Percentiles rank a stretch among this genome's conserved stretches.
Conservation (phyloP, 1,140 invertebrate species). For the Ceratoteleas bidentatus region DNA sequence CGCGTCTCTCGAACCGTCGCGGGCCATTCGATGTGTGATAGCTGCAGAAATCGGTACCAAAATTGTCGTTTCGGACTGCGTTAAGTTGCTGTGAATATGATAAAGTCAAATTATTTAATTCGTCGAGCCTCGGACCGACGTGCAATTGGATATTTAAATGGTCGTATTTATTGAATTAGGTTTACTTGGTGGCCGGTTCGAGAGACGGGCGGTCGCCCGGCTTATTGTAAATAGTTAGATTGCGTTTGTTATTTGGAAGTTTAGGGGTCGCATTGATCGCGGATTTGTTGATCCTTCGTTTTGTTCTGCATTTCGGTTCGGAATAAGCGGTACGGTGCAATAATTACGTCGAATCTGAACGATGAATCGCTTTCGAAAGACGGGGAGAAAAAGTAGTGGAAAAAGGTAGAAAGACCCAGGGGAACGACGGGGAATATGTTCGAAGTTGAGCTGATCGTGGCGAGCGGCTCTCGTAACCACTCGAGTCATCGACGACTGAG, state of each 20-base stretch:
- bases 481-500: slow-evolving; percentile 49
- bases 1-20: slow-evolving; percentile 15
- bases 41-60: slow-evolving; percentile 56
- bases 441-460: slow-evolving; percentile 9
- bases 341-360: slow-evolving; percentile 51
- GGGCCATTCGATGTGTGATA: slow-evolving; percentile 43
- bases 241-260: slow-evolving; percentile 36
- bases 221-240: slow-evolving; percentile 56
- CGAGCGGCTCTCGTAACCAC: slow-evolving; percentile 22
- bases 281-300: slow-evolving; percentile 30
- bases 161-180: slow-evolving; percentile 57
- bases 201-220: slow-evolving; percentile 17
- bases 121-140: slow-evolving; percentile 41
- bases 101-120: slow-evolving; percentile 56
- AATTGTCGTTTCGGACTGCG: slow-evolving; percentile 56
- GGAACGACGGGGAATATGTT: slow-evolving; percentile 12
- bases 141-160: slow-evolving; percentile 50
- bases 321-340: slow-evolving; percentile 63
- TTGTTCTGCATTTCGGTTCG: slow-evolving; percentile 32
- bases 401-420: slow-evolving; percentile 10
- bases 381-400: neutral
- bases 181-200: slow-evolving; percentile 27
- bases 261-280: slow-evolving; percentile 5
- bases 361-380: slow-evolving; percentile 1
- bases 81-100: slow-evolving; percentile 56